Percentiles rank a stretch among this genome's conserved stretches.
These are phyloP conservation scores for Marronus borbonicus DNA, from an alignment of 2,888 invertebrate genomes.

Conservation along the genomic window DNA sequence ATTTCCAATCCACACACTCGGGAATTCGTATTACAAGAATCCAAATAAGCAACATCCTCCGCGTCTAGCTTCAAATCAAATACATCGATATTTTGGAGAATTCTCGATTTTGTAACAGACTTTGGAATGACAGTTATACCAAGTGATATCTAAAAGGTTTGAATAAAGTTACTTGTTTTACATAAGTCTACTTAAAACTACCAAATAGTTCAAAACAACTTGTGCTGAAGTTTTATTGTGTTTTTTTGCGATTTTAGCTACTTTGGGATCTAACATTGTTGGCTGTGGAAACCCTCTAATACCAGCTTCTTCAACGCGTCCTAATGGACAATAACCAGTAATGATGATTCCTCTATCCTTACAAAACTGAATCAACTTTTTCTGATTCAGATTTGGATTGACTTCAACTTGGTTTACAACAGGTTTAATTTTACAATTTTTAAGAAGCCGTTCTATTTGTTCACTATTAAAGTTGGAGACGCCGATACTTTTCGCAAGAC, in stretches of 20 bases:
- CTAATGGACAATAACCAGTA: constrained; percentile 84
- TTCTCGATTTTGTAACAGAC: constrained; percentile 82
- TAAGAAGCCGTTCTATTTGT: constrained; percentile 78
- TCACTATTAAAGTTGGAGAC: constrained; percentile 84
- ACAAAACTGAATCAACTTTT: constrained; percentile 79
- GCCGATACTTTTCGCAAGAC: constrained; percentile 81
- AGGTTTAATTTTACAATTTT: constrained; percentile 74
- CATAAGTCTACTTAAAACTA: constrained; percentile 62
- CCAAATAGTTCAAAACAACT: constrained; percentile 77
- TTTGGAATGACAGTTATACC: constrained; percentile 81
- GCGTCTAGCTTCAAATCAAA: constrained; percentile 81
- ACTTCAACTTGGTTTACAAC: constrained; percentile 77
- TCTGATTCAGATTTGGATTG: constrained; percentile 81
- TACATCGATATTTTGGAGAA: constrained; percentile 81
- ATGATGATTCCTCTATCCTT: constrained; percentile 76
- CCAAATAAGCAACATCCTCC: constrained; percentile 80
- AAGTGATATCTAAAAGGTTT: constrained; percentile 49
- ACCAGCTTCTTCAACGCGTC: constrained; percentile 73
- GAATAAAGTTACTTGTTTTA: constrained; percentile 15
- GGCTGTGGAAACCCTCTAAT: constrained; percentile 71
- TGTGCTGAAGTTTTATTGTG: constrained; percentile 79
- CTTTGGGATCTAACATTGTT: constrained; percentile 72
- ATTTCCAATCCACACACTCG: constrained; percentile 70
- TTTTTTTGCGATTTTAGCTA: constrained; percentile 74
- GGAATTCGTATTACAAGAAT: constrained; percentile 80